Evolutionary conservation across 2,113 vertebrate species (phyloP), one percentile per base, ranked within the genome.

Genomic region (Vulpes ferrilata): DNA sequence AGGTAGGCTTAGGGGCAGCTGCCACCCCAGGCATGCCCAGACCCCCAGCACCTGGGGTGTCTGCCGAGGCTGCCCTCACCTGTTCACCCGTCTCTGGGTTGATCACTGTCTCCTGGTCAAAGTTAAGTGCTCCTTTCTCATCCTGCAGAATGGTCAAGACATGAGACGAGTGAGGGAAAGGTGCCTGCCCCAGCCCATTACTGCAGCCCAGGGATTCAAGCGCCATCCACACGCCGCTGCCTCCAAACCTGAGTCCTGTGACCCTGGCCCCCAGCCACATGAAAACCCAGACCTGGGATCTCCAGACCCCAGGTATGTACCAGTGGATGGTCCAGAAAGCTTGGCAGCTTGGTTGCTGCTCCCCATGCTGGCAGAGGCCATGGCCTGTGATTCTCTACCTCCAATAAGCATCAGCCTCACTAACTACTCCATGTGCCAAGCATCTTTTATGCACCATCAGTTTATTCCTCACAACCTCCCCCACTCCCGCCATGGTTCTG

Each of bases 81-180:
- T 69, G 97, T 90, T 99, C 99, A 53, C 99, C 99, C 0, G 99
- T 99, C 98, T 99, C 99, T 7, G 99, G 99, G 96, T 99, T 99
- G 93, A 98, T 97, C 86, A 99, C 98, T 1, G 98, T 98, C 23
- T 98, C 97, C 96, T 98, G 95, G 93, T 99, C 99, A 93, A 99
- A 99, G 98, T 99, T 99, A 95, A 99, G 99, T 1, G 98, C 98
- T 84, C 99, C 99, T 11, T 98, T 98, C 57, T 99, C 99, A 35
- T 99, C 99, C 99, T 99, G 91, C 10, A 71, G 48, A 71, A 76
- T 0, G 9, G 59, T 55, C 32, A 16, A 23, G 20, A 48, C 27
- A 12, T 0, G 11, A n/a, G 38, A 22, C 3, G 0, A 27, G 62
- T 27, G 32, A 83, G 62, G n/a, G 32, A 13, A 17, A 51, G 60